A percentile compares a stretch with the other conserved stretches of the same genome.
Evolutionary conservation across 2,113 vertebrate genomes (phyloP).

Genomic region (Rhegmatorhina hoffmannsi): DNA sequence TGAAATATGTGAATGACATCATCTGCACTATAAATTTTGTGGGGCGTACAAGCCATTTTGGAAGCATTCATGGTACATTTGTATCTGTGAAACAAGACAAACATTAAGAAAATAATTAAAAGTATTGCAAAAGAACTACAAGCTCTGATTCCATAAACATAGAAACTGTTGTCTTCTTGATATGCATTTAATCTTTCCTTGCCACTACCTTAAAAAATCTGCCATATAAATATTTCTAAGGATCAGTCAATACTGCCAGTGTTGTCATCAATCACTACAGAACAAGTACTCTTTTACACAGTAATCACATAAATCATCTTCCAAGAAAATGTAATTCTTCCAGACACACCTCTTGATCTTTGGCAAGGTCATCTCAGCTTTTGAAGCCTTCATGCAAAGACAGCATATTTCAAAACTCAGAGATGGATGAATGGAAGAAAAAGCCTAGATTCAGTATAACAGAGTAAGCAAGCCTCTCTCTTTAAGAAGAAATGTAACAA

Average conservation of each 20-base stretch:
- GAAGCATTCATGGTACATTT: neutral
- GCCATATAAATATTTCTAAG: conserved; percentile 76
- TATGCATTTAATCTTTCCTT: conserved; percentile 52
- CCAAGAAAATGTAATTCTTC: conserved; percentile 72
- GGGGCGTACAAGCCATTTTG: neutral
- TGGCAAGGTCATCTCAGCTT: conserved; percentile 68
- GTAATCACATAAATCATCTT: conserved; percentile 74
- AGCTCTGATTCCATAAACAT: neutral
- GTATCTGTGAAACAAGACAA: neutral
- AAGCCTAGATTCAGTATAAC: neutral
- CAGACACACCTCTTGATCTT: conserved; percentile 70
- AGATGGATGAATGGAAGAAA: conserved; percentile 35
- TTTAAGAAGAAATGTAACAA: neutral
- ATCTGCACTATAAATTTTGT: neutral
- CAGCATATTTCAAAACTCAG: conserved; percentile 42
- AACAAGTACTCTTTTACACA: conserved; percentile 70
- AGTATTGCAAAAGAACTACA: neutral
- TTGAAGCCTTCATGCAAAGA: conserved; percentile 37
- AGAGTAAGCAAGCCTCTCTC: neutral
- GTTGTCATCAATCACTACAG: conserved; percentile 70
- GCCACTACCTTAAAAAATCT: conserved; percentile 53
- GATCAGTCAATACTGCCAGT: conserved; percentile 72
- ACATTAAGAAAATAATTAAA: conserved; percentile 44
- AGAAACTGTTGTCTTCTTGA: conserved; percentile 7
- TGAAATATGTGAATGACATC: neutral